phyloP scores from a whole-genome alignment of 2,113 vertebrate genomes.

The Pipra filicauda region DNA sequence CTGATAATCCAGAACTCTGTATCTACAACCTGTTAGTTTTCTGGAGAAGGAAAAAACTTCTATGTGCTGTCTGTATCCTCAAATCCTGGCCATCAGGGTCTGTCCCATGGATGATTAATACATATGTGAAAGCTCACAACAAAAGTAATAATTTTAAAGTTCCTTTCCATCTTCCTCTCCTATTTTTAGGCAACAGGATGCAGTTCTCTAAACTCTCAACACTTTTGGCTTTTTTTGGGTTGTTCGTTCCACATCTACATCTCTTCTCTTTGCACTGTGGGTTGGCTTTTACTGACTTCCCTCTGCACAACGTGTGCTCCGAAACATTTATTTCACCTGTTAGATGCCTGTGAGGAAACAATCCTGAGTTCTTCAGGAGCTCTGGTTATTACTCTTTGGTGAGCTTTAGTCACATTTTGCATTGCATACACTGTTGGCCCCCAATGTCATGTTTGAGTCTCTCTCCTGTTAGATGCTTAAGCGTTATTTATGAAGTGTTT shows the following conservation, averaged over 20 bases:
- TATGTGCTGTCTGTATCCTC: neutral
- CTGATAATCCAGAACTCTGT: neutral
- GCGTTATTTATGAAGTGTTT: constrained; percentile 20
- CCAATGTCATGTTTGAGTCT: neutral
- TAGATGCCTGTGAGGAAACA: neutral
- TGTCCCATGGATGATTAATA: neutral
- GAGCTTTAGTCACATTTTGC: neutral
- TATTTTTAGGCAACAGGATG: neutral
- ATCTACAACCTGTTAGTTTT: neutral
- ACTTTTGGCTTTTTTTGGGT: neutral
- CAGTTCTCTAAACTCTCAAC: neutral
- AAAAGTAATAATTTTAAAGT: neutral
- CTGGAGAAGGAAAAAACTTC: neutral
- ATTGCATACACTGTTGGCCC: neutral
- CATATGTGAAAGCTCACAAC: neutral
- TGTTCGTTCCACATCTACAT: neutral
- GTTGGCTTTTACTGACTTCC: neutral
- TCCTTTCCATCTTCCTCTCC: neutral
- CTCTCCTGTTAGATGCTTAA: neutral
- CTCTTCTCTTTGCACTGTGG: neutral
- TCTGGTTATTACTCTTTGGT: neutral
- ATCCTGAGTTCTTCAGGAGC: neutral
- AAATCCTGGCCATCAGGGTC: neutral
- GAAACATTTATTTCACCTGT: neutral
- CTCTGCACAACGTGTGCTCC: neutral